Evolutionary conservation across 2,797 vertebrate genomes (phyloP).

Genomic region (Eutrigla gurnardus): DNA sequence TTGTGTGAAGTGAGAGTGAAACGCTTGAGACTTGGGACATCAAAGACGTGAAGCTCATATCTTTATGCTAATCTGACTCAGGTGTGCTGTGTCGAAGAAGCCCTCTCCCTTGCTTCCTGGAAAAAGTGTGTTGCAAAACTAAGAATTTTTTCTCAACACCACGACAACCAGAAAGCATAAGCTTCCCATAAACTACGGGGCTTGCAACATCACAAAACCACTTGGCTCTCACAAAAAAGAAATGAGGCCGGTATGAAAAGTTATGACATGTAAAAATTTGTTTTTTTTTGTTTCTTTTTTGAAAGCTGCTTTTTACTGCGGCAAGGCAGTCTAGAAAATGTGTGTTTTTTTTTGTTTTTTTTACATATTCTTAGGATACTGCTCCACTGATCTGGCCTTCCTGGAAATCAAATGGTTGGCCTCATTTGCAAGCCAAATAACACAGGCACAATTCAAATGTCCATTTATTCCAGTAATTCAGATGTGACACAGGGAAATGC

Average conservation of each 20-base stretch:
- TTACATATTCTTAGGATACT: background rate
- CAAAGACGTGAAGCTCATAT: constrained; percentile 51
- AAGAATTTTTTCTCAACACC: constrained; percentile 45
- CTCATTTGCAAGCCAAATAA: constrained; percentile 61
- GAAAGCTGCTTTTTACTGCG: background rate
- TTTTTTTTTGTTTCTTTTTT: too few species aligned
- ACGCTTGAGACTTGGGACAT: constrained; percentile 56
- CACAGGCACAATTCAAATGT: constrained; percentile 59
- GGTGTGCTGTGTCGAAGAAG: constrained; percentile 68
- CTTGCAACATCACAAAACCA: constrained; percentile 39
- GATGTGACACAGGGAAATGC: constrained; percentile 56
- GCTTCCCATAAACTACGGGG: constrained; percentile 68
- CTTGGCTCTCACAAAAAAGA: constrained; percentile 24
- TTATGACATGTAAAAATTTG: background rate
- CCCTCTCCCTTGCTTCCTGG: constrained; percentile 68
- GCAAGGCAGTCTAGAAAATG: background rate
- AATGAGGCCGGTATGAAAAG: background rate
- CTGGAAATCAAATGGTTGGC: constrained; percentile 53
- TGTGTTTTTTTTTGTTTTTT: background rate
- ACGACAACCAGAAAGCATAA: constrained; percentile 59
- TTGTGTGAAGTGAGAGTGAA: constrained; percentile 70
- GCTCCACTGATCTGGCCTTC: constrained; percentile 38
- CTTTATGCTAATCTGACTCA: constrained; percentile 71
- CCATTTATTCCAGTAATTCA: constrained; percentile 65
- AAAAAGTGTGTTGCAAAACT: constrained; percentile 58